These are phyloP conservation scores for Liolophura sinensis DNA, from an alignment of 1,140 invertebrate genomes.

Conservation along the genomic window DNA sequence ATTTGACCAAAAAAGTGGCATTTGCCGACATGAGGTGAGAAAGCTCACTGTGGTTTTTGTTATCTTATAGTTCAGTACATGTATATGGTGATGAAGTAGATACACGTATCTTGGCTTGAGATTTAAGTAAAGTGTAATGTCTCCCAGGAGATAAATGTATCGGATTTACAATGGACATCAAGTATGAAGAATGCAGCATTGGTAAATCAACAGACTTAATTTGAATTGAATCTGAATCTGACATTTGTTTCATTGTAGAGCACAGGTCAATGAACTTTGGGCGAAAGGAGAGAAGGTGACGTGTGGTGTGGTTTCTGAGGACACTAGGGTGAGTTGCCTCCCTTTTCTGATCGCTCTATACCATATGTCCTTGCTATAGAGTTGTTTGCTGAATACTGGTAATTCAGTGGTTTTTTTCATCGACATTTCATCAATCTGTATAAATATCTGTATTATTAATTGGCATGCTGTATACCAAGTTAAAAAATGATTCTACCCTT, in stretches of 20 bases:
- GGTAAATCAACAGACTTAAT: no score
- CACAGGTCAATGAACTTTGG: slow-evolving; percentile 95
- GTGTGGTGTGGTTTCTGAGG: slow-evolving; percentile 91
- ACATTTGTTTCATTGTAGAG: slow-evolving; percentile 54
- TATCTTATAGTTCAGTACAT: background rate
- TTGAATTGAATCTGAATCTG: background rate
- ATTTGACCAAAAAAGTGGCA: slow-evolving; percentile 94
- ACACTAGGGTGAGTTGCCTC: slow-evolving; percentile 76
- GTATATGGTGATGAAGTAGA: background rate
- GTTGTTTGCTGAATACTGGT: background rate
- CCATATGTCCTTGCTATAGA: background rate
- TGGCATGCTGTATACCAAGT: no score
- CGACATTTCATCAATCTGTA: background rate
- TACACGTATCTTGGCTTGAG: background rate
- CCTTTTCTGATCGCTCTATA: background rate
- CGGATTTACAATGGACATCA: background rate
- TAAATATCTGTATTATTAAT: no score
- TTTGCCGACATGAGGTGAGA: slow-evolving; percentile 70
- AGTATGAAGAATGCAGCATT: background rate
- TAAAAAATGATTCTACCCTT: no score
- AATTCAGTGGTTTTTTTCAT: background rate
- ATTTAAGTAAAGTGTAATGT: background rate
- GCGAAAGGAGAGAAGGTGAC: slow-evolving; percentile 91
- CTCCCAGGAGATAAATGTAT: background rate
- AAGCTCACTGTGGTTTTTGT: slow-evolving; percentile 15